Conservation (phyloP, 53 echinoderm and acorn worm species). For the Apostichopus leukothele region DNA sequence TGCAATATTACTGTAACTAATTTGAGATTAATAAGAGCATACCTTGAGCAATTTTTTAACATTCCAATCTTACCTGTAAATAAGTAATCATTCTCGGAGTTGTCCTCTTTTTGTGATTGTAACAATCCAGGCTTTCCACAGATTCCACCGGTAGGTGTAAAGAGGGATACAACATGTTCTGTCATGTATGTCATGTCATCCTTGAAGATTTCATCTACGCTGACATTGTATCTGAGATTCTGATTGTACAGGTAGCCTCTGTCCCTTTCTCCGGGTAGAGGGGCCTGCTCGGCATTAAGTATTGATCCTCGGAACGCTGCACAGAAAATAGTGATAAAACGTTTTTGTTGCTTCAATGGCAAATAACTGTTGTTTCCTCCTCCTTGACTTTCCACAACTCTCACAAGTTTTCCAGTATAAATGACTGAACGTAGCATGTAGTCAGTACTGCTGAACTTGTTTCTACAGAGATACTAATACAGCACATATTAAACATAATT, state of each 20-base stretch:
- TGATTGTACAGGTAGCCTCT: background rate
- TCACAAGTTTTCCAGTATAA: too few species aligned
- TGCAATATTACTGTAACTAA: too few species aligned
- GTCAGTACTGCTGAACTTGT: too few species aligned
- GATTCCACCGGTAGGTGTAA: conserved; percentile 5
- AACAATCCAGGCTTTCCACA: conserved; percentile 41
- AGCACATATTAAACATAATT: too few species aligned
- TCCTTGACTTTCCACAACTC: too few species aligned
- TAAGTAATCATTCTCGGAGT: background rate
- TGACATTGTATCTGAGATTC: conserved; percentile 56
- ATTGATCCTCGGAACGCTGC: background rate
- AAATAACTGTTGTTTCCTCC: too few species aligned
- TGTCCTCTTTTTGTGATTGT: conserved; percentile 4
- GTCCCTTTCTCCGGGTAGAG: background rate
- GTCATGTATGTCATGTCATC: conserved; percentile 44
- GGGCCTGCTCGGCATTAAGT: background rate
- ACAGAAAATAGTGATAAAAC: background rate
- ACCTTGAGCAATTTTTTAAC: too few species aligned
- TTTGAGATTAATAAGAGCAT: too few species aligned
- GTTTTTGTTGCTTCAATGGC: background rate
- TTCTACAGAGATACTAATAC: too few species aligned
- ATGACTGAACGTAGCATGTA: too few species aligned
- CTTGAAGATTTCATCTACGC: conserved; percentile 69
- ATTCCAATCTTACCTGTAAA: background rate
- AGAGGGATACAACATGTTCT: conserved; percentile 42